Evolutionary conservation across 2,113 vertebrate genomes (phyloP), one percentile per base, ranked within the genome.

Genomic region (Aramus guarauna): DNA sequence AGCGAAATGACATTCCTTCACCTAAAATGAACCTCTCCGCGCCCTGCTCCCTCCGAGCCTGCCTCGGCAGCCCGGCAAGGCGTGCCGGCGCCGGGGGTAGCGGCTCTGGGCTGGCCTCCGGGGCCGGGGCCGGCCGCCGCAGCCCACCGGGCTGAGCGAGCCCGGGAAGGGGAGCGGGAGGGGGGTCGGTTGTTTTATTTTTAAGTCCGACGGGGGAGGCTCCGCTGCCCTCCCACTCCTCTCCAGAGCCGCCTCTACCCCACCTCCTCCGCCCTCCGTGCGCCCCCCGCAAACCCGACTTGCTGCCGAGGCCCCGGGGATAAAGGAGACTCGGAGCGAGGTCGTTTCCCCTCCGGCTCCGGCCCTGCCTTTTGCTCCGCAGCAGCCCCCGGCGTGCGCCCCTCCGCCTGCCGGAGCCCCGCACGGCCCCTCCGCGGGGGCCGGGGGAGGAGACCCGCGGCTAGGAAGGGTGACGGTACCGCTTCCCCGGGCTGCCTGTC

Each of bases 1-100:
- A 97, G 97, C 96, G 94, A 97, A 96, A 96, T 92, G 95, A 96
- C 94, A 95, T 96, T 96, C 94, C 93, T 96, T 96, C 85, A 92
- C 95, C 92, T 94, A 92, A 92, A 95, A 81, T 90, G 96, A 97
- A 92, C 93, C 78, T 76, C 62, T 75, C 90, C 17, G 58, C n/a
- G 11, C 79, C 62, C 72, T 2, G 76, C 77, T 78, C 29, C 20
- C 56, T 15, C 73, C 39, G 12, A 21, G 76, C 63, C 88, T 11
- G 87, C 27, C 47, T 17, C 11, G 12, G 73, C 67, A 55, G 62
- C 86, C 15, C 20, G 58, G 64, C 59, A 5, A 27, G 73, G 32
- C 60, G 22, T 9, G 45, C 47, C 26, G 66, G 15, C 6, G 8
- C 21, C 5, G 32, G 59, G 53, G 43, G 36, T 52, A 24, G 71